Evolutionary conservation across 2,113 vertebrate genomes (phyloP), one percentile per base, ranked within the genome.

Genomic region (Zingel zingel): DNA sequence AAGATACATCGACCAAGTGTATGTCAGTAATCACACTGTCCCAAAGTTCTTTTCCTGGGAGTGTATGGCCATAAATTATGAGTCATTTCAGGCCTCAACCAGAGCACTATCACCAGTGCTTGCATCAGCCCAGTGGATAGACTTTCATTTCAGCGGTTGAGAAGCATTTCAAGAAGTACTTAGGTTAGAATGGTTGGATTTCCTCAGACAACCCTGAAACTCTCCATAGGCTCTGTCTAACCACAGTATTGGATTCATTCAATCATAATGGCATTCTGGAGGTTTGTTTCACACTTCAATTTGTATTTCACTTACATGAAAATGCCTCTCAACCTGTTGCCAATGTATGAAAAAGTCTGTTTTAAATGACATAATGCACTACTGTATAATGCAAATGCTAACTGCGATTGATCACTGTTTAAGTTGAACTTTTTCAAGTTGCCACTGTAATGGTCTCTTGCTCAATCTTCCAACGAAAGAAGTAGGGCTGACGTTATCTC

Each of bases 61-160:
- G 88, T 88, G 88, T 82, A 45, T 48, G 5, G 53, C 70, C 67
- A 23, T 78, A 87, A 89, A 33, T 70, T 81, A 88, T 89, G 83
- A 92, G 79, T 92, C 84, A 92, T 90, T 80, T 89, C 43, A 54
- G 78, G 25, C 65, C 51, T 76, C 80, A 74, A 86, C 71, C 82
- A 76, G 76, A 63, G 77, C 45, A 65, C 59, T 73, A 86, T 90
- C 83, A 58, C 72, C 39, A 63, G 51, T 54, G 67, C 56, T 86
- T 86, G 70, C 69, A 91, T 86, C 82, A 83, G 68, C 51, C 23
- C 21, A 19, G 72, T 53, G 39, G 57, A 74, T 63, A 84, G 51
- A 74, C 77, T 88, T 89, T 88, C 51, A 64, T 83, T 90, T 92
- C 57, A 77, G 68, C 48, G 70, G 67, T 58, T 73, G 45, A 79